Evolutionary conservation across 2,113 vertebrate species (phyloP), one percentile per base, ranked within the genome.

Genomic region (Xenus cinereus): DNA sequence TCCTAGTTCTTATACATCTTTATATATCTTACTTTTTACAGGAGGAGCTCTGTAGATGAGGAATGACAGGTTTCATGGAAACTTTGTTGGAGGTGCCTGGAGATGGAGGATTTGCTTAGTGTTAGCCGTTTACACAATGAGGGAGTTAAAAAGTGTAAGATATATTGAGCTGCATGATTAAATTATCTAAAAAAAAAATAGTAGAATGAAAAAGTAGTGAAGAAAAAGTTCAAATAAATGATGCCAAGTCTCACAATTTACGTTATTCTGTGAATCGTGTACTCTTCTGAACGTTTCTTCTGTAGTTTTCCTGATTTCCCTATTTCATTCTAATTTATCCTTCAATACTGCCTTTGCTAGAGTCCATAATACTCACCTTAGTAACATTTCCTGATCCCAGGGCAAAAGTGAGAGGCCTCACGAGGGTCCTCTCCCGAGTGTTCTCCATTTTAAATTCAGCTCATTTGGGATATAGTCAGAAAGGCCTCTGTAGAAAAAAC

Each of bases 1-100:
- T 87, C 48, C 79, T 32, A 14, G 35, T 72, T 75, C 64, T 67
- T 84, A 8, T 24, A 4, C 27, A 27, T 62, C 14, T 77, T 62
- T 30, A 12, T 8, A 35, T 48, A 33, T 57, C 26, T 57, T 68
- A 12, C 19, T 66, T 83, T 83, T 67, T 24, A 73, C 22, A 80
- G 68, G 46, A 90, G 68, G 6, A 84, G 14, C 57, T 95, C 76
- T 37, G 30, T 48, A 32, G 41, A 28, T 45, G 72, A 67, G 59
- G n/a, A 69, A 59, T 73, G 43, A 88, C 60, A 84, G 43, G 21
- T 93, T 91, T 93, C 48, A 74, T 26, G 71, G 32, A 57, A 93
- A 48, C 9, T 54, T 60, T 71, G 73, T 83, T 56, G 43, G 22
- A 48, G 66, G 51, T 84, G 69, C 5, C 57, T 82, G 66, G 51